These are phyloP conservation scores for Callionymus lyra DNA, from an alignment of 2,113 vertebrate genomes.

Conservation along the genomic window DNA sequence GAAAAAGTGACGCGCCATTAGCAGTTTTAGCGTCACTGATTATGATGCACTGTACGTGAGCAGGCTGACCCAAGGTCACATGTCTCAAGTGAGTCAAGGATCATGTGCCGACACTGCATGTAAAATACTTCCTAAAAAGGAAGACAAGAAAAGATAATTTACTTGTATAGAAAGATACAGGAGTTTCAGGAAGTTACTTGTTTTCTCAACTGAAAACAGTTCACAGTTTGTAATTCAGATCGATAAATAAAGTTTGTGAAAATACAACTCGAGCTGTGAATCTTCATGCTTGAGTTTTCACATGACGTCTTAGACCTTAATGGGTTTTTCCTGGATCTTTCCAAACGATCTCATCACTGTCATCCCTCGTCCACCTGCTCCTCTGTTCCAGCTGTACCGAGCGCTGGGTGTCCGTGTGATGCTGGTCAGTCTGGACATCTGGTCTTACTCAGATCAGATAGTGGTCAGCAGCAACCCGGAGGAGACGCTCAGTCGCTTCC, in stretches of 20 bases:
- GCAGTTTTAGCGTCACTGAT: too few species aligned
- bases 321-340: background rate
- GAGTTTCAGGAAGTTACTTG: too few species aligned
- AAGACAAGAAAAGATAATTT: too few species aligned
- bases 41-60: too few species aligned
- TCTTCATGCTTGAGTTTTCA: slow-evolving; percentile 39
- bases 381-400: slow-evolving; percentile 61
- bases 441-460: slow-evolving; percentile 70
- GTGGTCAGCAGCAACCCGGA: slow-evolving; percentile 63
- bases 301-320: slow-evolving; percentile 17
- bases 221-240: too few species aligned
- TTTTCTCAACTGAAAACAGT: too few species aligned
- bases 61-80: too few species aligned
- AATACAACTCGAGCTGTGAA: slow-evolving; percentile 40
- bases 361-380: background rate
- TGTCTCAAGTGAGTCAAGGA: too few species aligned
- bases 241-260: background rate
- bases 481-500: slow-evolving; percentile 69
- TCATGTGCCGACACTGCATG: too few species aligned
- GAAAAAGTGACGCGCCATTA: too few species aligned
- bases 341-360: background rate
- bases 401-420: slow-evolving; percentile 73
- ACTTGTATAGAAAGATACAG: too few species aligned
- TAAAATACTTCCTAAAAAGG: too few species aligned
- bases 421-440: slow-evolving; percentile 82